These are phyloP conservation scores for Clarias batrachus DNA, from an alignment of 2,113 vertebrate species.

Conservation along the genomic window DNA sequence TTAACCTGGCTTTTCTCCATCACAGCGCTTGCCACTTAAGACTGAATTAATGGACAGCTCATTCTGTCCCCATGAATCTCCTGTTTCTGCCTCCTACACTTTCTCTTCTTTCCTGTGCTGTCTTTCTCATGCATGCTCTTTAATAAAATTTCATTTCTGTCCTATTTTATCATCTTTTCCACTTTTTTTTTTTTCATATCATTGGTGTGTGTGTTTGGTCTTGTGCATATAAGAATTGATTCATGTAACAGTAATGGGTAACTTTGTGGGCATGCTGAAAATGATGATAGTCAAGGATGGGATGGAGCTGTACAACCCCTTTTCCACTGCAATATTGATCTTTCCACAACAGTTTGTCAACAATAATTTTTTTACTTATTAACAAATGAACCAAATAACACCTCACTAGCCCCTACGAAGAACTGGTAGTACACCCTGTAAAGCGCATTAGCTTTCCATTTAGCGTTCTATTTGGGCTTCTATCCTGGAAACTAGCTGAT, in stretches of 20 bases:
- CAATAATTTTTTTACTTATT: neutral
- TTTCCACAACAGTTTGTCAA: neutral
- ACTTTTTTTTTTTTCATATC: neutral
- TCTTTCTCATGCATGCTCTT: neutral
- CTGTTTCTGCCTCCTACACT: neutral
- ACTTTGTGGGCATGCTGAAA: neutral
- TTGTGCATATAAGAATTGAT: neutral
- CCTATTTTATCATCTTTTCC: neutral
- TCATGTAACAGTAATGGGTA: neutral
- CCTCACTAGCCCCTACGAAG: neutral
- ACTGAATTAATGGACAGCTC: neutral
- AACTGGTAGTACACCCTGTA: too few relatives aligned
- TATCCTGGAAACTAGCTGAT: too few relatives aligned
- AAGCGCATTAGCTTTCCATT: too few relatives aligned
- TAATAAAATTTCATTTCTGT: neutral
- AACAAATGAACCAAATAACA: neutral
- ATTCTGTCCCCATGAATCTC: neutral
- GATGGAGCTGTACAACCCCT: neutral
- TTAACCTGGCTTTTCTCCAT: conserved; percentile 5
- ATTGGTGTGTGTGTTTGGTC: neutral
- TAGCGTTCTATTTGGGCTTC: too few relatives aligned
- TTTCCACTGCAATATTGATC: neutral
- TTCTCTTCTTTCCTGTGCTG: neutral
- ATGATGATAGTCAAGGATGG: neutral
- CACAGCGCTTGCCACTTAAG: neutral